Evolutionary conservation across 2,797 vertebrate species (phyloP).

Genomic region (Gallirallus australis): DNA sequence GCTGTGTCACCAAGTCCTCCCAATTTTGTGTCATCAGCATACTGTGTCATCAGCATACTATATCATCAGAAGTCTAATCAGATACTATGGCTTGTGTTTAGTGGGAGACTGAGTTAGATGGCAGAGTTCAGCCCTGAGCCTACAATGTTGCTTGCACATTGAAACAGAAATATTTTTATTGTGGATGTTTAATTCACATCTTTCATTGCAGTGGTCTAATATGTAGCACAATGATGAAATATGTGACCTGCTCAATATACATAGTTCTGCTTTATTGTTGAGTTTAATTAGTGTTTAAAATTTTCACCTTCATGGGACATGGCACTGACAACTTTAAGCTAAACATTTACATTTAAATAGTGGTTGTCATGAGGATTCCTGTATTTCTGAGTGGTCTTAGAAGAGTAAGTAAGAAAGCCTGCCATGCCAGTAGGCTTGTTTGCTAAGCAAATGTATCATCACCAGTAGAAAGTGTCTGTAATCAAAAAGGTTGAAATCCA

Average conservation of each 20-base stretch:
- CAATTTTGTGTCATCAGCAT: no score
- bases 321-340: not conserved
- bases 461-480: not conserved
- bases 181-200: not conserved
- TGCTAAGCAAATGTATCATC: not conserved
- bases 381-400: not conserved
- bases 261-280: not conserved
- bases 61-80: no score
- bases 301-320: not conserved
- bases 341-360: not conserved
- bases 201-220: not conserved
- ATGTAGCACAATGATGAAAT: not conserved
- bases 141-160: not conserved
- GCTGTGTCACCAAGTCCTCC: no score
- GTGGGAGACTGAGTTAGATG: not conserved
- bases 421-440: not conserved
- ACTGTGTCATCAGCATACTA: no score
- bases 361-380: not conserved
- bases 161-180: not conserved
- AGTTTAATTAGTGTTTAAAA: not conserved
- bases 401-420: not conserved
- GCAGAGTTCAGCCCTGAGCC: not conserved
- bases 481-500: not conserved
- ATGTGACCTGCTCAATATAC: not conserved
- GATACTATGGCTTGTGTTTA: not conserved